Evolutionary conservation across 2,113 vertebrate genomes (phyloP).

Genomic region (Bufo bufo): DNA sequence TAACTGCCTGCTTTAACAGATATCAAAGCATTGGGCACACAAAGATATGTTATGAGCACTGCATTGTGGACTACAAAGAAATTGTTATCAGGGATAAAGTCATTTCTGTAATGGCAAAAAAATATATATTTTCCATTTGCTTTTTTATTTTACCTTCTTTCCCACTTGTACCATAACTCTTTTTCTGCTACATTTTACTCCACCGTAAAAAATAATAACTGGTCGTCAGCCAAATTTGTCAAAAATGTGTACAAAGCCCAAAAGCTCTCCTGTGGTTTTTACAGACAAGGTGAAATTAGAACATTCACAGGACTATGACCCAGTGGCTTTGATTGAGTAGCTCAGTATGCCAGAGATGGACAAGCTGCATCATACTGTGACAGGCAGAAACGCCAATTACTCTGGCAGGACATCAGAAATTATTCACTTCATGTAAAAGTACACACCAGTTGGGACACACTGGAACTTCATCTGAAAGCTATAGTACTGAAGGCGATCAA

Average conservation of each 20-base stretch:
- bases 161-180: background rate
- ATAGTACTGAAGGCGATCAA: no score
- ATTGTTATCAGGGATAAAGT: background rate
- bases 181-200: background rate
- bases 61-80: background rate
- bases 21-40: background rate
- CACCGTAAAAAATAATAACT: background rate
- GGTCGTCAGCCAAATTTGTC: background rate
- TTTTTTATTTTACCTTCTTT: background rate
- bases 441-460: no score
- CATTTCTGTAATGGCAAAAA: background rate
- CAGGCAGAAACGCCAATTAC: background rate
- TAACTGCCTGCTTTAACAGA: background rate
- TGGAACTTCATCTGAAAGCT: no score
- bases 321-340: no score
- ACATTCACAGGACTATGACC: no score
- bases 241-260: background rate
- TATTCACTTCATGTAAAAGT: no score
- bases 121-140: background rate
- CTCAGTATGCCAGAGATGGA: no score
- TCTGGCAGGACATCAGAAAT: background rate
- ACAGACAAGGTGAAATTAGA: no score
- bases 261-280: no score
- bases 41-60: background rate
- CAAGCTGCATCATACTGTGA: background rate